These are phyloP conservation scores for Volucella bombylans DNA, from an alignment of 2,888 invertebrate genomes.

Conservation along the genomic window DNA sequence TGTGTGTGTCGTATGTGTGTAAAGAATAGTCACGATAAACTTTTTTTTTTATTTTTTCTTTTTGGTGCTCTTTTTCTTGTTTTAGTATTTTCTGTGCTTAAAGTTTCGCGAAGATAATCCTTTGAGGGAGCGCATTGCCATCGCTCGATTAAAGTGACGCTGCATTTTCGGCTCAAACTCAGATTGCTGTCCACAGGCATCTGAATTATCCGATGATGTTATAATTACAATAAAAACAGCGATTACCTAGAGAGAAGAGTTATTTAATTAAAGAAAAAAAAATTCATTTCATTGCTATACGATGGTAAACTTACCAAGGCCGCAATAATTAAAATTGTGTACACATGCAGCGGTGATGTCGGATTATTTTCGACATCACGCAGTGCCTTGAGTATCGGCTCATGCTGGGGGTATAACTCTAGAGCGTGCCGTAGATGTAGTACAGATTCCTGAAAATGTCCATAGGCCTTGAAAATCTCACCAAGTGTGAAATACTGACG, in stretches of 20 bases:
- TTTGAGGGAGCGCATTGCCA: slow-evolving; percentile 93
- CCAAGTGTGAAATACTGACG: slow-evolving; percentile 95
- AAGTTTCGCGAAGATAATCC: slow-evolving; percentile 82
- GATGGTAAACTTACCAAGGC: slow-evolving; percentile 87
- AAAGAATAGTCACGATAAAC: slow-evolving; percentile 47
- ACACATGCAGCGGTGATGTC: slow-evolving; percentile 91
- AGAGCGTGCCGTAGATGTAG: slow-evolving; percentile 91
- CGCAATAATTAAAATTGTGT: slow-evolving; percentile 93
- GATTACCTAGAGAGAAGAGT: slow-evolving; percentile 85
- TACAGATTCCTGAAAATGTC: slow-evolving; percentile 93
- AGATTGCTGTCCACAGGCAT: slow-evolving; percentile 74
- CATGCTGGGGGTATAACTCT: slow-evolving; percentile 92
- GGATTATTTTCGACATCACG: slow-evolving; percentile 92
- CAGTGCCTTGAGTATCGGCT: slow-evolving; percentile 90
- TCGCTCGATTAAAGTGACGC: slow-evolving; percentile 93
- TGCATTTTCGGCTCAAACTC: slow-evolving; percentile 87
- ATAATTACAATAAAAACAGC: slow-evolving; percentile 92
- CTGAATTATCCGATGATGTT: slow-evolving; percentile 86
- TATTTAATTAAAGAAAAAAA: not conserved
- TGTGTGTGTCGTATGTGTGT: slow-evolving; percentile 41
- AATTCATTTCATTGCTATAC: not conserved
- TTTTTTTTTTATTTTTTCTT: slow-evolving; percentile 11
- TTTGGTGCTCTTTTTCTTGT: slow-evolving; percentile 32
- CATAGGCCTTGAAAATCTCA: slow-evolving; percentile 95
- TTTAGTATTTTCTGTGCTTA: slow-evolving; percentile 77